Conservation (phyloP, 1,140 invertebrate species). For the Drosophila azteca region DNA sequence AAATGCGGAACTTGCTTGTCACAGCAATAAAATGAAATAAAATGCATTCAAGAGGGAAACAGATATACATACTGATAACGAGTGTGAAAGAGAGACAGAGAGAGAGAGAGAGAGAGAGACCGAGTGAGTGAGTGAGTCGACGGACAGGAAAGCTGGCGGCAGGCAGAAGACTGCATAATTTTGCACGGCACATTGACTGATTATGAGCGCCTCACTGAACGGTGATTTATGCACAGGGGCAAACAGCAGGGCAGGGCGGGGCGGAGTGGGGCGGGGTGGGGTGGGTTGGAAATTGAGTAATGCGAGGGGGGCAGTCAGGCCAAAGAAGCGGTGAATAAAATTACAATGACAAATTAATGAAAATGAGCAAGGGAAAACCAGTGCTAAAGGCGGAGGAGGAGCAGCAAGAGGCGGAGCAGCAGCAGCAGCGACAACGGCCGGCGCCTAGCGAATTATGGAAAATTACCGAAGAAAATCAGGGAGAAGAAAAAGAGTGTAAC, state of each 20-base stretch:
- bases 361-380: slow-evolving; percentile 32
- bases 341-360: slow-evolving; percentile 70
- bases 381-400: no score
- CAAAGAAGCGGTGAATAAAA: slow-evolving; percentile 46
- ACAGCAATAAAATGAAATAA: slow-evolving; percentile 67
- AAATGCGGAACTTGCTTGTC: slow-evolving; percentile 57
- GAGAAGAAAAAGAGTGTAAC: slow-evolving; percentile 17
- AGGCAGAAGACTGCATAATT: slow-evolving; percentile 52
- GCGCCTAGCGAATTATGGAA: slow-evolving; percentile 19
- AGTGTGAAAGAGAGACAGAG: neutral
- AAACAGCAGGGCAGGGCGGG: neutral
- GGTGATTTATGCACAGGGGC: slow-evolving; percentile 51
- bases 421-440: neutral
- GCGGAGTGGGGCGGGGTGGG: neutral
- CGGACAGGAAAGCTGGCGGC: neutral
- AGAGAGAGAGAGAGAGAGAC: slow-evolving; percentile 3
- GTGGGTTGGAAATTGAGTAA: neutral
- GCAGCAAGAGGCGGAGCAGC: no score
- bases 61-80: neutral
- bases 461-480: no score
- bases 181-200: slow-evolving; percentile 71
- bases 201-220: slow-evolving; percentile 58
- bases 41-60: slow-evolving; percentile 29
- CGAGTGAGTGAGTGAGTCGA: neutral
- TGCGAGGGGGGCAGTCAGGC: neutral